Conservation (phyloP, 2,888 invertebrate genomes). For the Spisula solida region DNA sequence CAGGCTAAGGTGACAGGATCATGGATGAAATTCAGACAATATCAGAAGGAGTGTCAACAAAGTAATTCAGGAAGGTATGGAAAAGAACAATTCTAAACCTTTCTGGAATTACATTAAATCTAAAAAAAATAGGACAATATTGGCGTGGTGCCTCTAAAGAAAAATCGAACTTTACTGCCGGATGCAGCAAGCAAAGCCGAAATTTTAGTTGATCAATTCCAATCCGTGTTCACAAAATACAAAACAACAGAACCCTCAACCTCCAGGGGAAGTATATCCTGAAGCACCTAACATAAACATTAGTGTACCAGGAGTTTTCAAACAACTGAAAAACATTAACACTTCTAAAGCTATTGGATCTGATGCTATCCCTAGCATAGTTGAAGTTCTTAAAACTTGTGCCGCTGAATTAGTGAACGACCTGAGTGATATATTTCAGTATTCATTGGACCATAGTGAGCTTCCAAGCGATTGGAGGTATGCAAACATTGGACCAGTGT, state of each 20-base stretch:
- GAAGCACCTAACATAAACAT: neutral
- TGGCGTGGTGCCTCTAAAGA: slow-evolving; percentile 22
- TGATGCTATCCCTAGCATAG: slow-evolving; percentile 37
- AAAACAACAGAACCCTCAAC: too few species aligned
- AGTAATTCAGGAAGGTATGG: too few species aligned
- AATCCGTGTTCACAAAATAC: too few species aligned
- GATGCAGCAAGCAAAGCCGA: too few species aligned
- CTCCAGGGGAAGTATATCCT: too few species aligned
- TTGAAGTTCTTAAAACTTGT: slow-evolving; percentile 35
- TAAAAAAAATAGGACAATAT: too few species aligned
- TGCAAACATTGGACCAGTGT: slow-evolving; percentile 19
- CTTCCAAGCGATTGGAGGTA: slow-evolving; percentile 35
- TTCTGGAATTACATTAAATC: too few species aligned
- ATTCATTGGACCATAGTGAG: neutral
- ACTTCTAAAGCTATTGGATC: slow-evolving; percentile 28
- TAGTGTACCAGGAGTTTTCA: neutral
- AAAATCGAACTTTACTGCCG: slow-evolving; percentile 14
- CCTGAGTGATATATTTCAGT: slow-evolving; percentile 26
- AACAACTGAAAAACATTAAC: neutral
- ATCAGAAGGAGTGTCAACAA: slow-evolving; percentile 27
- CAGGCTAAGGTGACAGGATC: slow-evolving; percentile 1
- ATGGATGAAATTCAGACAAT: slow-evolving; percentile 34
- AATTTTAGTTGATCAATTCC: too few species aligned
- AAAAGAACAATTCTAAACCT: too few species aligned
- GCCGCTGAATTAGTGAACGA: neutral